phyloP scores from a whole-genome alignment of 2,113 vertebrate genomes.

The Hyperoodon ampullatus region DNA sequence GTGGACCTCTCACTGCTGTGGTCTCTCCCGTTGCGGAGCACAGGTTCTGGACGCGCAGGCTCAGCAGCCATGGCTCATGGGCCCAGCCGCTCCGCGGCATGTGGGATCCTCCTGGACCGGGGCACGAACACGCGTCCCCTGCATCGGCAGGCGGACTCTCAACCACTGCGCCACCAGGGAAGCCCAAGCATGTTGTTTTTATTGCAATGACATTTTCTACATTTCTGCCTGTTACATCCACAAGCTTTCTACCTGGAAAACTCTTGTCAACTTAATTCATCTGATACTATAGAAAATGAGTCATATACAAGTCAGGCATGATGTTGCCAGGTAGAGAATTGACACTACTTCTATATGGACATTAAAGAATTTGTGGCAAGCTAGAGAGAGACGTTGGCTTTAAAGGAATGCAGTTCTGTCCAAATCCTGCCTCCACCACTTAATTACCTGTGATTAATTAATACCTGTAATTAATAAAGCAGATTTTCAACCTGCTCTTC shows the following conservation, averaged over 20 bases:
- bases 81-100: too few species aligned
- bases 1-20: too few species aligned
- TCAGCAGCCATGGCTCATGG: too few species aligned
- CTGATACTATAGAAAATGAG: not conserved
- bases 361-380: not conserved
- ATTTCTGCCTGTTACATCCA: not conserved
- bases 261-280: not conserved
- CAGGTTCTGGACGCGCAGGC: too few species aligned
- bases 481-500: not conserved
- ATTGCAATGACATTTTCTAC: not conserved
- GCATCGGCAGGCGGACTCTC: too few species aligned
- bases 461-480: too few species aligned
- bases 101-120: too few species aligned
- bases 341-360: not conserved
- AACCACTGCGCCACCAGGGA: too few species aligned
- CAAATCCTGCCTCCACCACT: not conserved
- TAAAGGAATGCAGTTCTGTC: not conserved
- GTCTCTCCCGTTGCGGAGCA: too few species aligned
- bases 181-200: not conserved
- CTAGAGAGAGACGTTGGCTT: not conserved
- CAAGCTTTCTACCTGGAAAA: not conserved
- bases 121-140: too few species aligned
- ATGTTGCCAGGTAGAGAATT: not conserved
- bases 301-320: not conserved
- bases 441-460: not conserved